Conservation (phyloP, 2,113 vertebrate genomes). For the Zosterops lateralis region DNA sequence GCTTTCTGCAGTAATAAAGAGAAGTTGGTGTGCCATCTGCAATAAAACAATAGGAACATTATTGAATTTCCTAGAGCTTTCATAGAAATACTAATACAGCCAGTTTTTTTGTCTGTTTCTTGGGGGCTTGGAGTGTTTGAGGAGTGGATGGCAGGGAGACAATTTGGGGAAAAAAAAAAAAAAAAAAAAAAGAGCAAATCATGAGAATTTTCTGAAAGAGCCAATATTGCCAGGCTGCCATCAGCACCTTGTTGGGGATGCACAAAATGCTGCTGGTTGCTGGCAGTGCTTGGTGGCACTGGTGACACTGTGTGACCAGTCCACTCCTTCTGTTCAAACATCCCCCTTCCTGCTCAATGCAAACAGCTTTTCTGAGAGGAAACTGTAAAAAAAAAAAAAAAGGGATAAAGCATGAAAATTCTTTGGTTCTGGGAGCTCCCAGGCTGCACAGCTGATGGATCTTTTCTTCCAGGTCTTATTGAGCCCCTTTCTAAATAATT, state of each 20-base stretch:
- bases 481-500: conserved; percentile 75
- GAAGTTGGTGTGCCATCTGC: conserved; percentile 65
- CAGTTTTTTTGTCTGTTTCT: conserved; percentile 2
- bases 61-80: conserved; percentile 61
- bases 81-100: conserved; percentile 42
- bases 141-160: not conserved
- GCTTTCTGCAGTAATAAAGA: conserved; percentile 72
- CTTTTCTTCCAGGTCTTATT: conserved; percentile 40
- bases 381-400: no score
- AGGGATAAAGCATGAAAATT: not conserved
- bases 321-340: not conserved
- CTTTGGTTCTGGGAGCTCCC: conserved; percentile 20
- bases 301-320: not conserved
- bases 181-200: not conserved
- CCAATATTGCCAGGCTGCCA: accelerated
- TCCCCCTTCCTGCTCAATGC: not conserved
- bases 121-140: conserved; percentile 2
- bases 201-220: not conserved
- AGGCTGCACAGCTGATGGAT: not conserved
- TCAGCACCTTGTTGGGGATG: not conserved
- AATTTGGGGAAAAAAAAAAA: not conserved
- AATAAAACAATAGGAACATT: conserved; percentile 65
- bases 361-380: not conserved
- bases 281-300: not conserved
- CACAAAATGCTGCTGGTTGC: not conserved